These are phyloP conservation scores for Drosophila serrata DNA, from an alignment of 1,140 invertebrate species.

Conservation along the genomic window DNA sequence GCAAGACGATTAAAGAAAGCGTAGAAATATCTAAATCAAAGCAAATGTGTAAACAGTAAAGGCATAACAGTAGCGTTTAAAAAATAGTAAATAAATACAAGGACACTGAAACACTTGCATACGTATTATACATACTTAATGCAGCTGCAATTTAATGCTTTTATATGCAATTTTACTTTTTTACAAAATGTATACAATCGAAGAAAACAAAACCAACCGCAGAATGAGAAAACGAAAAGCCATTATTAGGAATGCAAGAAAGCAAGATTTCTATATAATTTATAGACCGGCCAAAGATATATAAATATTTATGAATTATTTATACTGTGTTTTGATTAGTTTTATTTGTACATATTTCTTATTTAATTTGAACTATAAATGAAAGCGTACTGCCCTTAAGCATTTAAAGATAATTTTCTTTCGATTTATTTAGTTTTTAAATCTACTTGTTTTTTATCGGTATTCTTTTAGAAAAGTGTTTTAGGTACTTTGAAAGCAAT, in stretches of 20 bases:
- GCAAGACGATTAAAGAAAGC: conserved; percentile 61
- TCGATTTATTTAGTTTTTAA: conserved; percentile 21
- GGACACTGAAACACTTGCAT: conserved; percentile 26
- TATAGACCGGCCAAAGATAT: conserved; percentile 55
- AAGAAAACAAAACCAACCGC: conserved; percentile 17
- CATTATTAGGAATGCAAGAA: not conserved
- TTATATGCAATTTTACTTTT: conserved; percentile 58
- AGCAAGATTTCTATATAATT: too few species aligned
- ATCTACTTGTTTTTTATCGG: conserved; percentile 1
- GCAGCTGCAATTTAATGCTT: conserved; percentile 40
- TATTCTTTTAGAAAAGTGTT: conserved; percentile 39
- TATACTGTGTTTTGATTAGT: conserved; percentile 37
- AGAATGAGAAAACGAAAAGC: not conserved
- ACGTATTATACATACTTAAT: conserved; percentile 36
- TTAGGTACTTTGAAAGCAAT: conserved; percentile 69
- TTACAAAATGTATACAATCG: conserved; percentile 52
- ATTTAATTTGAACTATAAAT: not conserved
- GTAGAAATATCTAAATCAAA: conserved; percentile 83
- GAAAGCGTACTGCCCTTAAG: conserved; percentile 2
- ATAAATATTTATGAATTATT: conserved; percentile 29
- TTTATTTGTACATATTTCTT: conserved; percentile 37
- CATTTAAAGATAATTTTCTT: not conserved
- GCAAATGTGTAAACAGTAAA: conserved; percentile 69
- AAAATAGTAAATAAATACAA: conserved; percentile 25
- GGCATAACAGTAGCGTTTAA: conserved; percentile 31